Evolutionary conservation across 2,113 vertebrate species (phyloP).

Genomic region (Salvelinus fontinalis): DNA sequence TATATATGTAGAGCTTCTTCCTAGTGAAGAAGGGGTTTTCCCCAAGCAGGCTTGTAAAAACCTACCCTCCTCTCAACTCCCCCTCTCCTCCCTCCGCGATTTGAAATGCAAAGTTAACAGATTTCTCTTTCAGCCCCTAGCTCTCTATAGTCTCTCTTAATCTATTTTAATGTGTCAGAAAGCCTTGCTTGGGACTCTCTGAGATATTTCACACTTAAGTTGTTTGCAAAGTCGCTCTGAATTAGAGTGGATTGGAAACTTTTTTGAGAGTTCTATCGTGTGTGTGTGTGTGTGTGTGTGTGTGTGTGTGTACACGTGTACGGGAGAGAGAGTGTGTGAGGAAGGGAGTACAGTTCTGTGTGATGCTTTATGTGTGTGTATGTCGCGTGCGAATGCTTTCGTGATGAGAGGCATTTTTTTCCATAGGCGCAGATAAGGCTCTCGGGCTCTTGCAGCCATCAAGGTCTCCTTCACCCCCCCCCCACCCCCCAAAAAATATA

Average conservation of each 20-base stretch:
- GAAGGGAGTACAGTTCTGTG: background rate
- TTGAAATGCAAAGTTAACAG: conserved; percentile 78
- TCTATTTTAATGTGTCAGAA: conserved; percentile 78
- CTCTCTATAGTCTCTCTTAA: conserved; percentile 72
- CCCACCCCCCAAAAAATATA: background rate
- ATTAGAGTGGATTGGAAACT: conserved; percentile 60
- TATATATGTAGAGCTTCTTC: background rate
- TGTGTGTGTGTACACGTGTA: background rate
- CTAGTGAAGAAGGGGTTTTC: conserved; percentile 51
- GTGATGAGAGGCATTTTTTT: too few relatives aligned
- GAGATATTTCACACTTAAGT: conserved; percentile 74
- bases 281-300: background rate
- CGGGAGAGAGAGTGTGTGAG: background rate
- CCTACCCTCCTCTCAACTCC: background rate
- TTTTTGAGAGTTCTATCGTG: conserved; percentile 30
- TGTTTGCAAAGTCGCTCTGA: conserved; percentile 73
- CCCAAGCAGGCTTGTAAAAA: conserved; percentile 51
- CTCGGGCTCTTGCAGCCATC: too few relatives aligned
- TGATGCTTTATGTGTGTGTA: background rate
- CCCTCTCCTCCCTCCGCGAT: conserved; percentile 33
- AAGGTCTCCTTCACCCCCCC: too few relatives aligned
- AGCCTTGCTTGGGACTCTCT: conserved; percentile 70
- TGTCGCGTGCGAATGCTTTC: background rate
- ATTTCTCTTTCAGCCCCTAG: conserved; percentile 63
- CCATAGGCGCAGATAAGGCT: too few relatives aligned